Evolutionary conservation across 2,888 invertebrate genomes (phyloP).

Genomic region (Diaperis boleti): DNA sequence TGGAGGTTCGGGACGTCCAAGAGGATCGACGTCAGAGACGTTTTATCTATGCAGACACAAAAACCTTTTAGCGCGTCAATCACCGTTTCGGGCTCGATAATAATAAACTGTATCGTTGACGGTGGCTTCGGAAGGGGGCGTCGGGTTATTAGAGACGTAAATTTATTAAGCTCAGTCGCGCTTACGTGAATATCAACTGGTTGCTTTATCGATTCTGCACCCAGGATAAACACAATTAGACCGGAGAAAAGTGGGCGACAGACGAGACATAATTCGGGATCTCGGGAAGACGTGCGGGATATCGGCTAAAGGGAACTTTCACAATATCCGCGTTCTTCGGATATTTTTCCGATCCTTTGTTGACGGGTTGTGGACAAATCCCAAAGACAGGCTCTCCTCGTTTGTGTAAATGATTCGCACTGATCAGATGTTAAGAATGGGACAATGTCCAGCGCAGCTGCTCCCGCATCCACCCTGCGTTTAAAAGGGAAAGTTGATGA

Average conservation of each 20-base stretch:
- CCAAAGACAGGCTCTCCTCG: no score
- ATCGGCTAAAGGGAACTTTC: conserved; percentile 7
- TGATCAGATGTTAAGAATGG: no score
- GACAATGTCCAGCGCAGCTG: no score
- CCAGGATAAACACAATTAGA: conserved; percentile 26
- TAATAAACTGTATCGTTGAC: conserved; percentile 12
- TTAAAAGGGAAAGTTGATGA: no score
- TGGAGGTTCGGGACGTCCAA: conserved; percentile 23
- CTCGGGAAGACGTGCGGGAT: conserved; percentile 4
- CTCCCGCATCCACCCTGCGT: no score
- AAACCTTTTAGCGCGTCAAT: conserved; percentile 34
- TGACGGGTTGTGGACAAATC: no score
- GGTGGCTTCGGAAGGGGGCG: background rate
- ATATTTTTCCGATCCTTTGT: background rate
- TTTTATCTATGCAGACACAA: conserved; percentile 27
- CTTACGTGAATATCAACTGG: conserved; percentile 34
- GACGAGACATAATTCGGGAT: conserved; percentile 16
- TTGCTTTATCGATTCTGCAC: conserved; percentile 30
- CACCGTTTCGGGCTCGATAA: conserved; percentile 16
- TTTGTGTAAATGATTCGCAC: no score
- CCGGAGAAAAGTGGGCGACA: conserved; percentile 21
- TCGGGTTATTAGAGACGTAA: conserved; percentile 6
- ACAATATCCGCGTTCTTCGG: background rate
- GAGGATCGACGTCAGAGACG: conserved; percentile 29
- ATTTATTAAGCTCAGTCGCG: conserved; percentile 24